These are phyloP conservation scores for Xenops minutus DNA, from an alignment of 2,797 vertebrate species.

Conservation along the genomic window DNA sequence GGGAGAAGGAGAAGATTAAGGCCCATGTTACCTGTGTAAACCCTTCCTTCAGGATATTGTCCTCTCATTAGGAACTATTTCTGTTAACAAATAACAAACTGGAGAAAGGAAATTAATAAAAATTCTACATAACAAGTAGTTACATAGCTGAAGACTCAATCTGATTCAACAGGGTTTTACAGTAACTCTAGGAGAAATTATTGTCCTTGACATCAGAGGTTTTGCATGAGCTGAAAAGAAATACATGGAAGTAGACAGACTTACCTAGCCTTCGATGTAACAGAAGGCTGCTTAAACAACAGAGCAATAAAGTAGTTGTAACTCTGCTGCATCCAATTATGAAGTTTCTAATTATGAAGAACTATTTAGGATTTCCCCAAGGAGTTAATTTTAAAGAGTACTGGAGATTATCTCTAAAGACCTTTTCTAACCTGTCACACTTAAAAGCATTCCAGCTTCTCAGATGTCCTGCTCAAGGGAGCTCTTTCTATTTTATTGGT, in stretches of 20 bases:
- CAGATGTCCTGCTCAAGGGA: not conserved
- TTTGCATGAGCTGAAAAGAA: not conserved
- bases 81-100: not conserved
- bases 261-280: not conserved
- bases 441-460: constrained; percentile 23
- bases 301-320: not conserved
- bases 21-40: not conserved
- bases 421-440: not conserved
- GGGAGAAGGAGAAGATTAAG: not conserved
- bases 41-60: not conserved
- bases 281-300: not conserved
- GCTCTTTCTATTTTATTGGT: not conserved
- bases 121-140: not conserved
- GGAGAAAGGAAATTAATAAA: not conserved
- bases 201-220: not conserved
- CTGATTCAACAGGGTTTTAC: not conserved
- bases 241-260: not conserved
- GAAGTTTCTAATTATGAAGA: not conserved
- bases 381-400: not conserved
- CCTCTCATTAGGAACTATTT: not conserved
- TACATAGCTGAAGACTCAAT: not conserved
- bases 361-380: constrained; percentile 8
- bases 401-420: not conserved
- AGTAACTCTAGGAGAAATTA: not conserved
- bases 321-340: not conserved